A percentile compares a stretch with the other conserved stretches of the same genome.
These are phyloP conservation scores for Polydrusus pterygomalis DNA, from an alignment of 2,888 invertebrate genomes.

Conservation along the genomic window DNA sequence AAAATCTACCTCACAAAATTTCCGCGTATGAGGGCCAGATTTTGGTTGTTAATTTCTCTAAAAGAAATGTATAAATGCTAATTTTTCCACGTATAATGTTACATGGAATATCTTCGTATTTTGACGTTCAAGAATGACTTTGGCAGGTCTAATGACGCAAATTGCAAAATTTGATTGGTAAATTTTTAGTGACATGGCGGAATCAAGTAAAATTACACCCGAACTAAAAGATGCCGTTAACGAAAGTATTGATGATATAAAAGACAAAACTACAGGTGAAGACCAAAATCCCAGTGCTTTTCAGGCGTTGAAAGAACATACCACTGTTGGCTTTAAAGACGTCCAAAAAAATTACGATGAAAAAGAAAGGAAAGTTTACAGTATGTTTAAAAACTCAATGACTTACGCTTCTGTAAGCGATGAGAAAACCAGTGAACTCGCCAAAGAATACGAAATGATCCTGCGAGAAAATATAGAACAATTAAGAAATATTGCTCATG, in stretches of 20 bases:
- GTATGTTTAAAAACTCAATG: neutral
- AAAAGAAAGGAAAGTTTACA: constrained; percentile 25
- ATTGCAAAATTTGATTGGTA: neutral
- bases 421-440: neutral
- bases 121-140: neutral
- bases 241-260: no score
- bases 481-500: constrained; percentile 39
- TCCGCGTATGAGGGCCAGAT: no score
- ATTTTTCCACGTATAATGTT: no score
- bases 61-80: no score
- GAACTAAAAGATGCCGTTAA: neutral
- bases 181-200: constrained; percentile 10
- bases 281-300: neutral
- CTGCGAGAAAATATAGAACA: constrained; percentile 33
- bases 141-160: no score
- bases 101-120: no score
- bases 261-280: neutral
- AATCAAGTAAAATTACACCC: neutral
- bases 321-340: constrained; percentile 3
- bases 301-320: neutral
- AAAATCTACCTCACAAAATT: no score
- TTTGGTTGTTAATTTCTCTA: no score
- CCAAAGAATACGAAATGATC: constrained; percentile 32
- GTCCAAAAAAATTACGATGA: constrained; percentile 23
- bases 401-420: neutral